These are phyloP conservation scores for Narcine bancroftii DNA, from an alignment of 2,113 vertebrate genomes.

Conservation along the genomic window DNA sequence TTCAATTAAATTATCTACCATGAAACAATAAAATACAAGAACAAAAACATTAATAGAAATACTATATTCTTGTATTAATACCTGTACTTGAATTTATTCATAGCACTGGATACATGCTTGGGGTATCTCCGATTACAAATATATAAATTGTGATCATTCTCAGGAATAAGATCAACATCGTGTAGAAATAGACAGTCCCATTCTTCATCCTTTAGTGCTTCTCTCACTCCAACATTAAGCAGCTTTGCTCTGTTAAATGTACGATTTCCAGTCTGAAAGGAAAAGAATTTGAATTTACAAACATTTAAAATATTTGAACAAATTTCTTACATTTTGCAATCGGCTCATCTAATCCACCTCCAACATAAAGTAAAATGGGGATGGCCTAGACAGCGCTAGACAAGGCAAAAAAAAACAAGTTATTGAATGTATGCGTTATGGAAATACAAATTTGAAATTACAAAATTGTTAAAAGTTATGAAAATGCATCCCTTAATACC, in stretches of 20 bases:
- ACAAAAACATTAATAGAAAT: background rate
- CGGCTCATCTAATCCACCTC: no score
- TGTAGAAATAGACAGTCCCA: conserved; percentile 64
- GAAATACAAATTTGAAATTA: no score
- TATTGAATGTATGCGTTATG: no score
- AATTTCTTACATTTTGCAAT: background rate
- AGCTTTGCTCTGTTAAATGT: conserved; percentile 61
- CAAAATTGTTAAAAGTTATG: background rate
- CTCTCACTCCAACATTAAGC: conserved; percentile 58
- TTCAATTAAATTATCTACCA: background rate
- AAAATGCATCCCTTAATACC: background rate
- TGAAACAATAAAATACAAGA: background rate
- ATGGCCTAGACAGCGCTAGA: background rate
- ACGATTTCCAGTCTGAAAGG: conserved; percentile 49
- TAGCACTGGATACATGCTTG: conserved; percentile 57
- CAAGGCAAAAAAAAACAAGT: background rate
- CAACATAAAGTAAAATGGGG: no score
- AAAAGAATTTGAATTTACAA: conserved; percentile 40
- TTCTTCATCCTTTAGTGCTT: conserved; percentile 58
- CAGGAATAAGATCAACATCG: conserved; percentile 56
- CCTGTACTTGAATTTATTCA: conserved; percentile 59
- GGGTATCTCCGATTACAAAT: conserved; percentile 53
- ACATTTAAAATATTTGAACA: conserved; percentile 15
- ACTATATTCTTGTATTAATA: conserved; percentile 35
- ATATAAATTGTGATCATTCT: conserved; percentile 61